These are phyloP conservation scores for Smittia sp. DNA, from an alignment of 2,888 invertebrate genomes.

Conservation along the genomic window DNA sequence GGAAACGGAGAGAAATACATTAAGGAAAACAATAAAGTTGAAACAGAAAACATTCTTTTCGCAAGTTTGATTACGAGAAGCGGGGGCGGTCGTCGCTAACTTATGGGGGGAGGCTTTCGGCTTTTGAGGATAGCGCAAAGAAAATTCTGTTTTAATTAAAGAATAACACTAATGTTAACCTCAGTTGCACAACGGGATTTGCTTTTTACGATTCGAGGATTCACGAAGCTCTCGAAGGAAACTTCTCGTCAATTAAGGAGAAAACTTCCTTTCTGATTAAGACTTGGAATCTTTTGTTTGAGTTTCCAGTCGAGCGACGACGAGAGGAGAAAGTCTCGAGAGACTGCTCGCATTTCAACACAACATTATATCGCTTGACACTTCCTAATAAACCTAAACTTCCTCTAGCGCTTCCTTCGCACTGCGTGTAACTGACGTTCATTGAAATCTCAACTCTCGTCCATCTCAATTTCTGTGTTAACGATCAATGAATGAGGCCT, in stretches of 20 bases:
- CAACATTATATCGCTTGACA: conserved; percentile 13
- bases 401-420: background rate
- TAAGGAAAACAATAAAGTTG: conserved; percentile 26
- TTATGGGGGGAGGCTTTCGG: background rate
- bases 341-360: conserved; percentile 9
- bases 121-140: background rate
- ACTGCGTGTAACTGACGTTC: background rate
- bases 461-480: background rate
- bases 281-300: too few species aligned
- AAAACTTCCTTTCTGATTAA: background rate
- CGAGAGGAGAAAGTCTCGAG: background rate
- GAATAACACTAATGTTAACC: conserved; percentile 18
- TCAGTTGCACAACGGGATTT: conserved; percentile 1
- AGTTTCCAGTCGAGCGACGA: too few species aligned
- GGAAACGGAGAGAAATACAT: conserved; percentile 16
- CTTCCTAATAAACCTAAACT: conserved; percentile 12
- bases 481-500: conserved; percentile 5
- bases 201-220: background rate
- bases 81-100: background rate
- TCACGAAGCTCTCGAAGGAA: background rate
- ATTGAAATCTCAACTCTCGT: background rate
- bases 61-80: conserved; percentile 7
- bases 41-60: conserved; percentile 9
- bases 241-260: background rate
- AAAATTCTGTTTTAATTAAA: conserved; percentile 16